Evolutionary conservation across 2,113 vertebrate species (phyloP).

Genomic region (Vulpes lagopus): DNA sequence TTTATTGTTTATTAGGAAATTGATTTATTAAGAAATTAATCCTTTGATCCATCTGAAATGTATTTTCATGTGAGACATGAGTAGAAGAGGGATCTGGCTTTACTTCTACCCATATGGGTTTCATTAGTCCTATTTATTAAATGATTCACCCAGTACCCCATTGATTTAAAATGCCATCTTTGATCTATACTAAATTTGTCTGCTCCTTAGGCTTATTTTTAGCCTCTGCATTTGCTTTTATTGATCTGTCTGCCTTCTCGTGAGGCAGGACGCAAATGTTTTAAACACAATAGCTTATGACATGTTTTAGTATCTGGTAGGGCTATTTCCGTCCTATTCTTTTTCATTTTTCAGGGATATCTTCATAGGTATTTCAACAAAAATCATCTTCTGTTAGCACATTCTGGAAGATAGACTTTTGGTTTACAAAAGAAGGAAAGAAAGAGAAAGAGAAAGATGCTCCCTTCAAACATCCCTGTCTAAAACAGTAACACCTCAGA

Average conservation of each 20-base stretch:
- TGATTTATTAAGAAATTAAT: not conserved
- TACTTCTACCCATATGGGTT: not conserved
- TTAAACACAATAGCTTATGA: not conserved
- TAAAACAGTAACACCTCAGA: not conserved
- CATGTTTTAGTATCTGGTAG: not conserved
- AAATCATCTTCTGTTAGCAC: not conserved
- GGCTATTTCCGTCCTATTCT: not conserved
- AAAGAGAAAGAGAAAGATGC: not conserved
- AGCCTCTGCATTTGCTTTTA: accelerated
- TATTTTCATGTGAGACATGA: not conserved
- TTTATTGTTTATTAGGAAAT: not conserved
- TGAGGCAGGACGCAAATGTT: not conserved
- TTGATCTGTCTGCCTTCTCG: not conserved
- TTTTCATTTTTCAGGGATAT: not conserved
- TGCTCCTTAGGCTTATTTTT: not conserved
- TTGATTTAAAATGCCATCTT: not conserved
- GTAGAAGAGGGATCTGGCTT: not conserved
- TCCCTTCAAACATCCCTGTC: not conserved
- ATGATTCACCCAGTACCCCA: accelerated
- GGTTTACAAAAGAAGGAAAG: not conserved
- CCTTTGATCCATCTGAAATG: not conserved
- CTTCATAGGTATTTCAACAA: not conserved
- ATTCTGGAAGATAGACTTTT: not conserved
- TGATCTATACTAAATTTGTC: accelerated
- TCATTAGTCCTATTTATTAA: not conserved